phyloP scores from a whole-genome alignment of 2,797 vertebrate genomes.

The Acrossocheilus fasciatus region DNA sequence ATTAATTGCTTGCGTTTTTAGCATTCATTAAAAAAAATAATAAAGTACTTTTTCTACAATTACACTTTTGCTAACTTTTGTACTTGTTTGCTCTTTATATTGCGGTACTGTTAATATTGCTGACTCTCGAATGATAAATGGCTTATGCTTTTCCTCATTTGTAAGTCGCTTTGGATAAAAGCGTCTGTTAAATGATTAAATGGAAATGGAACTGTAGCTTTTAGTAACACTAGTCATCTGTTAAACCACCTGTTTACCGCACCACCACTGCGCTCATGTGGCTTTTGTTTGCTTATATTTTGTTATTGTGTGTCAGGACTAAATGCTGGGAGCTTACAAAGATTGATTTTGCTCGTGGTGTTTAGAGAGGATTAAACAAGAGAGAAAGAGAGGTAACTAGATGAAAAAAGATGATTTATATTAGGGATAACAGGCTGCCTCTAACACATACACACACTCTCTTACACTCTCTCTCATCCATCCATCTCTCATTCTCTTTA shows the following conservation, averaged over 20 bases:
- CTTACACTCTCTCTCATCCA: not conserved
- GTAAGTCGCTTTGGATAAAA: slow-evolving; percentile 26
- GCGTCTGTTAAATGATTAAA: slow-evolving; percentile 33
- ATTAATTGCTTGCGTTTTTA: not conserved
- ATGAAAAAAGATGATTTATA: slow-evolving; percentile 48
- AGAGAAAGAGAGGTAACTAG: slow-evolving; percentile 39
- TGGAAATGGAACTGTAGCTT: slow-evolving; percentile 33
- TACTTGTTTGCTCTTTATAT: not conserved
- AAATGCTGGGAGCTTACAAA: slow-evolving; percentile 43
- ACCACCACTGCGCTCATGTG: slow-evolving; percentile 18
- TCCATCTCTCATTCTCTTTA: slow-evolving; percentile 42
- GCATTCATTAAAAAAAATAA: not conserved
- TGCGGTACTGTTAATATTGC: slow-evolving; percentile 16
- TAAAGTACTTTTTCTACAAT: not conserved
- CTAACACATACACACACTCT: not conserved
- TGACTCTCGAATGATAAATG: slow-evolving; percentile 12
- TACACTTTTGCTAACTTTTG: not conserved
- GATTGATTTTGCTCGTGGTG: slow-evolving; percentile 45
- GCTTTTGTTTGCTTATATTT: slow-evolving; percentile 45
- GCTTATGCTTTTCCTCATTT: slow-evolving; percentile 25
- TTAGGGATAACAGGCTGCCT: slow-evolving; percentile 37
- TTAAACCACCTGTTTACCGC: slow-evolving; percentile 47
- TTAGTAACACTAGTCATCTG: slow-evolving; percentile 42
- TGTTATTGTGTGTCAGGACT: slow-evolving; percentile 24
- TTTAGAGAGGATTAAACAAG: slow-evolving; percentile 40